A percentile compares a stretch with the other conserved stretches of the same genome.
These are phyloP conservation scores for Zosterops lateralis DNA, from an alignment of 2,113 vertebrate genomes.

Conservation along the genomic window DNA sequence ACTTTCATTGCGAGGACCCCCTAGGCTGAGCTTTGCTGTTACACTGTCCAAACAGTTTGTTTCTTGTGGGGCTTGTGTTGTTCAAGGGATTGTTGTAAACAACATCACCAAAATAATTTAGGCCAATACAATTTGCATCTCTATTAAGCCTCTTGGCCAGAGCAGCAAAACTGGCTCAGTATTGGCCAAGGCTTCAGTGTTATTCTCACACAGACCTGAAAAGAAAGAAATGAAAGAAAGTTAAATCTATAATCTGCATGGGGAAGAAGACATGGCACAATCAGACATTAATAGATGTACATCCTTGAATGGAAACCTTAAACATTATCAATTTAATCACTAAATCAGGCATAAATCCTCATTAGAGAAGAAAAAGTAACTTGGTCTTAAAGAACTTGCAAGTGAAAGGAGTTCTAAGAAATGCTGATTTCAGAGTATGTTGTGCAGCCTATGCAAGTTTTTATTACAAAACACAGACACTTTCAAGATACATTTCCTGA, in stretches of 20 bases:
- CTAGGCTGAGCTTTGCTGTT: not conserved
- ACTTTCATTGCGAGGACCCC: not conserved
- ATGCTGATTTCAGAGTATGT: not conserved
- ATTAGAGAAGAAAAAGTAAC: not conserved
- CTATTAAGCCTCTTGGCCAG: not conserved
- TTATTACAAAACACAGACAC: not conserved
- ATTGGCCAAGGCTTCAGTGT: not conserved
- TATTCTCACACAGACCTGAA: not conserved
- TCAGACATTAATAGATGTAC: not conserved
- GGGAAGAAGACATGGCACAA: not conserved
- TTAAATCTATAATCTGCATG: not conserved
- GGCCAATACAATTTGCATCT: not conserved
- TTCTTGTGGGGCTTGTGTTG: not conserved
- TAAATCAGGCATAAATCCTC: constrained; percentile 12
- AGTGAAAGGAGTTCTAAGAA: constrained; percentile 15
- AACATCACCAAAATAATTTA: not conserved
- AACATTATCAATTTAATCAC: constrained; percentile 10
- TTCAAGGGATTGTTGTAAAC: not conserved
- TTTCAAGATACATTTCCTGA: not conserved
- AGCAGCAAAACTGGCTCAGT: not conserved
- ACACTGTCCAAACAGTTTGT: not conserved
- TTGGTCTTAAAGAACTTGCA: not conserved
- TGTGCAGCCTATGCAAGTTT: not conserved
- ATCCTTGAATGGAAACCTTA: not conserved
- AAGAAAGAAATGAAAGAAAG: not conserved